Evolutionary conservation across 2,888 invertebrate species (phyloP), one percentile per base, ranked within the genome.

Genomic region (Pegoplata infirma): DNA sequence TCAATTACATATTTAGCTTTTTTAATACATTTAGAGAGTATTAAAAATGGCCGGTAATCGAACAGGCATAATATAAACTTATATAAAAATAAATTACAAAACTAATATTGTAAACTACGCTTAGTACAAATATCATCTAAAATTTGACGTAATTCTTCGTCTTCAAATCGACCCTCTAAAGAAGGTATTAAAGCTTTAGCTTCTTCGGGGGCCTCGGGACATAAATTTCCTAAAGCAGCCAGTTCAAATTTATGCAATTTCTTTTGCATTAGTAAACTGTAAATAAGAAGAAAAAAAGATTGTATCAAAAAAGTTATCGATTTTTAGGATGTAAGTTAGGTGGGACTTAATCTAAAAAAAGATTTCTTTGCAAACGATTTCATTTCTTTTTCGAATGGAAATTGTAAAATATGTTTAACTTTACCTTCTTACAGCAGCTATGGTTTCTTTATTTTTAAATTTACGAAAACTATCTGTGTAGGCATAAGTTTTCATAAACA

Each of bases 71-170:
- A 17, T 74, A 17, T 47, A 16, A 61, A 53, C 44, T 53, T 59
- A 40, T n/a, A 36, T 5, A 40, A 72, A 36, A 32, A 53, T 16
- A 36, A 23, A 58, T 23, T 32, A 32, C 36, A 56, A 46, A 23
- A 49, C 91, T 91, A 98, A 90, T 98, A 98, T 89, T 99, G 99
- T 87, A 99, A 96, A 90, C 98, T 98, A 87, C 98, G 93, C 89
- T 99, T 99, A 0, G 98, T 98, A 90, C 98, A 98, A 88, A 99
- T 98, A 87, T 99, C 99, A 87, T 99, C 99, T 76, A 99, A 91
- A 83, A 99, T 94, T 87, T 97, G 96, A 83, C 98, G 93, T n/a
- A 99, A 91, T 90, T 99, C 99, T 88, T 99, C 99, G 89, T 99
- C 99, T 90, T 98, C 98, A 90, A 99, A 96, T 84, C 99, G 93